These are phyloP conservation scores for Tenebrio molitor DNA, from an alignment of 1,140 invertebrate species.

Conservation along the genomic window DNA sequence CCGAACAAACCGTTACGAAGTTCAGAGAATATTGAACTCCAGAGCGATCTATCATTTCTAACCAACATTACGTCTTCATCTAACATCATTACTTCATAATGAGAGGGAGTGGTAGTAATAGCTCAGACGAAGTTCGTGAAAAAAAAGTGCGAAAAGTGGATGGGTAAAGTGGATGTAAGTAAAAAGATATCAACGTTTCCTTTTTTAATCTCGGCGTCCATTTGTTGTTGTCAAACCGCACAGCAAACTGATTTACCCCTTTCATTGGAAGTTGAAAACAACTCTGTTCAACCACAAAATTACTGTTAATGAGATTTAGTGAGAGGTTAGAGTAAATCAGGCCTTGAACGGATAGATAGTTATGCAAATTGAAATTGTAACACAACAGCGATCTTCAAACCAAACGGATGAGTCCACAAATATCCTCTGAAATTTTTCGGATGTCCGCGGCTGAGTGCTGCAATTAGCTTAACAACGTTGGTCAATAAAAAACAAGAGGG, in stretches of 20 bases:
- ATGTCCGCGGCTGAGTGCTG: neutral
- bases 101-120: slow-evolving; percentile 17
- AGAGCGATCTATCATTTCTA: slow-evolving; percentile 30
- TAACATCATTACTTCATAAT: slow-evolving; percentile 28
- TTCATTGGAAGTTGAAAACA: slow-evolving; percentile 31
- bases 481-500: slow-evolving; percentile 30
- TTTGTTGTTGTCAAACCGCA: slow-evolving; percentile 31
- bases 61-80: slow-evolving; percentile 34
- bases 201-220: slow-evolving; percentile 25
- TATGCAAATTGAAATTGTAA: slow-evolving; percentile 27
- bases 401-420: neutral
- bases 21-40: slow-evolving; percentile 21
- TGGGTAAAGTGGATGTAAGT: neutral
- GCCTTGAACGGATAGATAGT: neutral
- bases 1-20: slow-evolving; percentile 8
- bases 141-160: slow-evolving; percentile 6
- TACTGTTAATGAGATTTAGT: slow-evolving; percentile 31
- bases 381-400: neutral
- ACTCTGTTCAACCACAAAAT: slow-evolving; percentile 30
- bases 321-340: slow-evolving; percentile 1
- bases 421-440: slow-evolving; percentile 14
- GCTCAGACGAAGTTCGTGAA: neutral
- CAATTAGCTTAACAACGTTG: slow-evolving; percentile 31
- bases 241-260: slow-evolving; percentile 21
- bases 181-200: neutral